Base-by-base conservation (phyloP, 2,888 invertebrate species). In the Strigamia crassipes region DNA sequence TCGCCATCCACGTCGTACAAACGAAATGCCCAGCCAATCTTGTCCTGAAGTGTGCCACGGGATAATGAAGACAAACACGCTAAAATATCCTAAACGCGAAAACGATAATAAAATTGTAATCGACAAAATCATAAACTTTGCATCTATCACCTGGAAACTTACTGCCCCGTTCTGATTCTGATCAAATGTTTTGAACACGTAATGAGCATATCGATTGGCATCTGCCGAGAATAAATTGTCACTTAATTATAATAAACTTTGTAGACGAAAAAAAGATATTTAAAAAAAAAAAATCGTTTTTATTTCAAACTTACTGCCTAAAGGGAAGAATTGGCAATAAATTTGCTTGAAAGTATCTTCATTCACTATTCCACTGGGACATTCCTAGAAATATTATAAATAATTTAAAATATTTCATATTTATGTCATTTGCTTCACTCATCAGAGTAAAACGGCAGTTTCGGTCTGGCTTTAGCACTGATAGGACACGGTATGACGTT, bases 171-270 rank as follows among this genome's bases (percentile, higher is more conserved):
- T 96, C 91, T 95, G 94, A 90, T 97, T 97, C 85, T 96, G 96
- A 89, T 98, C 97, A 89, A 98, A 97, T 84, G 97, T 97, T 90
- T 96, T 96, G 93, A 98, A 98, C 90, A 98, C 97, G 91, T 96
- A 96, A 90, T 97, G 97, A 87, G 98, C 97, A 90, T 98, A 98
- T 87, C 95, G 91, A 87, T 94, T 95, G 84, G 97, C 95, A 91
- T 97, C 98, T 98, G 92, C 83, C 91, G 21, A 41, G 15, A 23
- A 0, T 15, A 80, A 38, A 66, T 21, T 27, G 27, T 12, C 73
- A 12, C 73, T 73, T 18, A 73, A 73, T 27, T 27, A 73, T 23
- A 13, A 27, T 13, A 73, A 38, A 4, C 9, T 38, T 38, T 0
- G 6, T n/a, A 73, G n/a, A n/a, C 5, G 12, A 73, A 27, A 18